phyloP scores from a whole-genome alignment of 2,113 vertebrate species.

The Dipodomys spectabilis region DNA sequence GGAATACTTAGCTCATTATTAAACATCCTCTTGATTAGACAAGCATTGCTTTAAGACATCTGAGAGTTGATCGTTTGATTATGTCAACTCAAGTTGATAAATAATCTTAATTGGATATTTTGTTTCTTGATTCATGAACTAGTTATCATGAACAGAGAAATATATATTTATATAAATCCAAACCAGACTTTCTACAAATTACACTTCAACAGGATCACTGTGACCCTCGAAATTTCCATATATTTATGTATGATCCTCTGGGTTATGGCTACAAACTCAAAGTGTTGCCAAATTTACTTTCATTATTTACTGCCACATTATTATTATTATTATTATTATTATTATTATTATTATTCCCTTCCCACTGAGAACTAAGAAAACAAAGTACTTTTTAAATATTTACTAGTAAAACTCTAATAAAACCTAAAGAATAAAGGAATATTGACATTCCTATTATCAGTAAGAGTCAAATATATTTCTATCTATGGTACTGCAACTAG shows the following conservation, averaged over 20 bases:
- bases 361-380: constrained; percentile 19
- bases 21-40: not conserved
- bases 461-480: not conserved
- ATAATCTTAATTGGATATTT: not conserved
- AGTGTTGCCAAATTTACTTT: constrained; percentile 4
- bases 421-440: not conserved
- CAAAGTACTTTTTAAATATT: not conserved
- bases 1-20: not conserved
- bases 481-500: not conserved
- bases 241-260: not conserved
- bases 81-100: constrained; percentile 30
- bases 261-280: not conserved
- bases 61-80: not conserved
- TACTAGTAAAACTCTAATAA: constrained; percentile 30
- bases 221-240: not conserved
- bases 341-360: not conserved
- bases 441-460: not conserved
- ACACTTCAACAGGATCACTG: not conserved
- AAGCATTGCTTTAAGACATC: not conserved
- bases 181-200: constrained; percentile 19
- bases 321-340: too few relatives aligned
- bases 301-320: not conserved
- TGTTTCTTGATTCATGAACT: constrained; percentile 41
- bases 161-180: constrained; percentile 6
- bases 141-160: not conserved